Base-by-base conservation (phyloP, 2,113 vertebrate species). In the Otolemur garnettii region DNA sequence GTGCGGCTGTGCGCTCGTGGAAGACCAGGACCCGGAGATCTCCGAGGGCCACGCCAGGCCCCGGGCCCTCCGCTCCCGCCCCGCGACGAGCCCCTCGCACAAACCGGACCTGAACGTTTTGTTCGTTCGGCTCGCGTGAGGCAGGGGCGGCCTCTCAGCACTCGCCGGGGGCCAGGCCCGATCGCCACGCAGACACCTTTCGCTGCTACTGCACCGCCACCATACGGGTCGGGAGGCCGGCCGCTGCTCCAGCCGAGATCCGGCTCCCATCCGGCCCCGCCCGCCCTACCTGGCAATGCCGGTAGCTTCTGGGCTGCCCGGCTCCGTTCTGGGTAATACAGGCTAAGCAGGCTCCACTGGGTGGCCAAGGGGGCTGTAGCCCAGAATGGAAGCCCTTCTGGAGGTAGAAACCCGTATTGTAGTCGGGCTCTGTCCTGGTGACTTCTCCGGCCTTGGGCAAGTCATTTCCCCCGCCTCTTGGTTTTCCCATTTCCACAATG, bases 61-160 rank as follows among this genome's bases (percentile, higher is more conserved):
- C 8, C 81, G 87, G 98, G 95, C 90, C 96, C 93, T 98, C 99
- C 98, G 99, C 99, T 99, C 99, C 99, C 99, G 99, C 99, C 99
- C 99, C 98, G 99, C 99, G 99, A 99, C 99, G 99, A 99, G 99
- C 99, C 99, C 99, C 99, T 99, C 99, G 99, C 98, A 99, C 99
- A 99, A 99, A 99, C 99, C 99, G 99, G 99, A 99, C 99, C 99
- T 99, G 98, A 98, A 99, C 98, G 99, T 99, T 99, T 99, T 99
- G 99, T 99, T 99, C 99, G 99, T 99, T 99, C 99, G 99, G 99
- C 99, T 99, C 99, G 99, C 99, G 99, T 99, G 99, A 99, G 96
- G 99, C 99, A 99, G 99, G 99, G 99, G 99, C 98, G 99, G 99
- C 98, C 98, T 97, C 81, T 98, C 99, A 98, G 94, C 99, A 68